A percentile compares a stretch with the other conserved stretches of the same genome.
Evolutionary conservation across 2,797 vertebrate species (phyloP).

Genomic region (Cynopterus sphinx): DNA sequence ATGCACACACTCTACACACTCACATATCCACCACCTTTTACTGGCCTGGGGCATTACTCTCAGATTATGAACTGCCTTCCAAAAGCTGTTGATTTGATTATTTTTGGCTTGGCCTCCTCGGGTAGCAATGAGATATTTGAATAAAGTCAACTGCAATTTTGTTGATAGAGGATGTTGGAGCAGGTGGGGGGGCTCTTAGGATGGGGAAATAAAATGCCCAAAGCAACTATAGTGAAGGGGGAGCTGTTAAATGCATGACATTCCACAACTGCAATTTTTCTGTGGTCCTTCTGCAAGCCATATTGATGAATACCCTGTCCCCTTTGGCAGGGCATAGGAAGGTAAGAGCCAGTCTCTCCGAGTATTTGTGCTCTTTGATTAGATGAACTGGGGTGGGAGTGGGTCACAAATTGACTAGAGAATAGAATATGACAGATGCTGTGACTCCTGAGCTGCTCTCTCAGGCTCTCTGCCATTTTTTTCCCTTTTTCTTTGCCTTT

Average conservation of each 20-base stretch:
- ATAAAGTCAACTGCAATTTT: constrained; percentile 62
- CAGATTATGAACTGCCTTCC: constrained; percentile 58
- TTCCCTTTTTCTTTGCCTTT: constrained; percentile 40
- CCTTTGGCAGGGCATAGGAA: neutral
- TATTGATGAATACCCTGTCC: constrained; percentile 3
- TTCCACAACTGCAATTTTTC: neutral
- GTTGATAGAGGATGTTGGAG: constrained; percentile 26
- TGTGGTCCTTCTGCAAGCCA: neutral
- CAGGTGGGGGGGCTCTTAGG: neutral
- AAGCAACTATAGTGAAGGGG: neutral
- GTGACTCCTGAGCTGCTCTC: constrained; percentile 14
- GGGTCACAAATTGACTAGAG: neutral
- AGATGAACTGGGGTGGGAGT: neutral
- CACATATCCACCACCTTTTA: neutral
- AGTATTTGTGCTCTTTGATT: constrained; percentile 21
- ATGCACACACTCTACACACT: neutral
- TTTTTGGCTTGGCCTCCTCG: constrained; percentile 43
- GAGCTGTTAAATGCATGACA: neutral
- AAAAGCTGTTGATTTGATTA: constrained; percentile 55
- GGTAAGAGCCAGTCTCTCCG: neutral
- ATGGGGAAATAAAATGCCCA: constrained; percentile 24
- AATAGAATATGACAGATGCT: neutral
- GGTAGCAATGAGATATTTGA: constrained; percentile 55
- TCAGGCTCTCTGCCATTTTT: neutral
- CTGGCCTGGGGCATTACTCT: constrained; percentile 24